Conservation (phyloP, 2,797 vertebrate genomes). For the Sebastes trivittatus region DNA sequence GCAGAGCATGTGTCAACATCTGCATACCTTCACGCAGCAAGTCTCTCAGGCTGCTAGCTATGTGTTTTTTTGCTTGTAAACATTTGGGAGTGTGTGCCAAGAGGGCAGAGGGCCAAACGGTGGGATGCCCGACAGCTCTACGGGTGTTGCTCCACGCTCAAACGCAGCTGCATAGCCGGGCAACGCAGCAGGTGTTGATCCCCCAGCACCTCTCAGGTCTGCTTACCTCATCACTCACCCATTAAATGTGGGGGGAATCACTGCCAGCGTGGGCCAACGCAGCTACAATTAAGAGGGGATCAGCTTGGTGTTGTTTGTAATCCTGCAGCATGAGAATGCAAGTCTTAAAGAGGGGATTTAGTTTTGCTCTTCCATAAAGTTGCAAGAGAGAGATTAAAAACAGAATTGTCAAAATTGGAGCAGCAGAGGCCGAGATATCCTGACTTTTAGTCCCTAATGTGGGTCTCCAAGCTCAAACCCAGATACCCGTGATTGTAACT, state of each 20-base stretch:
- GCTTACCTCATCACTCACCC: constrained; percentile 60
- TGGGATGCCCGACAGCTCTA: constrained; percentile 55
- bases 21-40: constrained; percentile 62
- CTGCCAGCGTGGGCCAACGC: constrained; percentile 13
- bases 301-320: constrained; percentile 7
- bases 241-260: constrained; percentile 4
- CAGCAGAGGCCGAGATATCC: neutral
- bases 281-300: constrained; percentile 1
- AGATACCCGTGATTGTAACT: constrained; percentile 8
- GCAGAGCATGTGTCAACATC: constrained; percentile 68
- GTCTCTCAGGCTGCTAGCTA: constrained; percentile 46
- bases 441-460: neutral
- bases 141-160: constrained; percentile 41
- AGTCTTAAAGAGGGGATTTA: neutral
- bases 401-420: neutral
- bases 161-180: constrained; percentile 47
- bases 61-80: constrained; percentile 67
- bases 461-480: neutral
- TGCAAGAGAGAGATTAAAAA: neutral
- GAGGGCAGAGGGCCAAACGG: constrained; percentile 56
- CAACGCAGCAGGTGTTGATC: constrained; percentile 56
- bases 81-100: constrained; percentile 59
- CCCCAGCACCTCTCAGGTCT: constrained; percentile 26
- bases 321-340: neutral
- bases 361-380: neutral